These are phyloP conservation scores for Scopus umbretta DNA, from an alignment of 2,113 vertebrate genomes.

Conservation along the genomic window DNA sequence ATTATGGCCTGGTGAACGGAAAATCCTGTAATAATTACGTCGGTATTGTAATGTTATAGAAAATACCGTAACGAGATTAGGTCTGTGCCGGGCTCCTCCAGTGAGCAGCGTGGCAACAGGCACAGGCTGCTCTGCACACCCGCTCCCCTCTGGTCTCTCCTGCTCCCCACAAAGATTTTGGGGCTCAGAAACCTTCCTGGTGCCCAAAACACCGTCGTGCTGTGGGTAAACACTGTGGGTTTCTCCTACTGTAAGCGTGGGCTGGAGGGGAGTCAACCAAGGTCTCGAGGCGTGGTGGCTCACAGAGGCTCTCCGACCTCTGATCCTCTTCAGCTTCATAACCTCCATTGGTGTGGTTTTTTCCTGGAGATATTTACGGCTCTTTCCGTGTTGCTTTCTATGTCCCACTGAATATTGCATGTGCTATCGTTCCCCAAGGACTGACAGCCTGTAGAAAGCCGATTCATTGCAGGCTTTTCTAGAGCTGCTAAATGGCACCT, in stretches of 20 bases:
- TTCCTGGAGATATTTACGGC: background rate
- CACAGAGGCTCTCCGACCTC: background rate
- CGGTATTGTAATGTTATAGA: background rate
- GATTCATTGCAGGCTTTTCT: background rate
- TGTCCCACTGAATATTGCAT: constrained; percentile 56
- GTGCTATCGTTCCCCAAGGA: background rate
- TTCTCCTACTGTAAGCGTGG: background rate
- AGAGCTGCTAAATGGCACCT: constrained; percentile 22
- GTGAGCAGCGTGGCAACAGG: background rate
- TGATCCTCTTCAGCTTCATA: background rate
- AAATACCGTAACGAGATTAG: background rate
- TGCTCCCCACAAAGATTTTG: background rate
- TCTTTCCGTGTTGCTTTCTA: background rate
- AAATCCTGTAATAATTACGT: constrained; percentile 10
- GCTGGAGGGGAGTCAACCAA: background rate
- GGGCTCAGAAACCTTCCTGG: background rate
- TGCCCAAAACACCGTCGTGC: accelerated
- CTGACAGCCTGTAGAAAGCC: background rate
- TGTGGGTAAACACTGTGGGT: accelerated
- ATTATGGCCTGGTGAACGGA: background rate
- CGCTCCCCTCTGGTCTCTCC: background rate
- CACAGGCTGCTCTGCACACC: accelerated
- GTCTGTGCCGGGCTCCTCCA: accelerated
- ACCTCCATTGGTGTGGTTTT: background rate
- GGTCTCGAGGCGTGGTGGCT: background rate